Evolutionary conservation across 1,140 invertebrate species (phyloP), one percentile per base, ranked within the genome.

Genomic region (Drosophila kanapiae): DNA sequence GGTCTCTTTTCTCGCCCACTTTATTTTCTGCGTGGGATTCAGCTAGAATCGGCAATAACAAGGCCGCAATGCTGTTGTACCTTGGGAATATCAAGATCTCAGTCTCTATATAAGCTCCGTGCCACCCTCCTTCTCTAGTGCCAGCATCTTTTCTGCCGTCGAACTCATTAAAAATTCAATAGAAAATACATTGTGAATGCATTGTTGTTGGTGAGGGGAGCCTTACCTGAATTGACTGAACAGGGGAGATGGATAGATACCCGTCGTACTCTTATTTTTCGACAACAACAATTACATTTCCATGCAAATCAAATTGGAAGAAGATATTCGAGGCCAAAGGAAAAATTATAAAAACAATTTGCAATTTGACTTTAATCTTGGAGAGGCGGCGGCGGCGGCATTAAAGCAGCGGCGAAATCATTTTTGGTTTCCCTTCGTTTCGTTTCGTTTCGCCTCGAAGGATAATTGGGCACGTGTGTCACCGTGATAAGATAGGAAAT

Each of bases 111-210:
- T 43, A 35, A 69, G 62, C 63, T 43, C 23, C n/a, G 29, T 18
- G n/a, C n/a, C n/a, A n/a, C n/a, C 35, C 14, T 23, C 59, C 6
- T 11, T 29, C 14, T 11, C n/a, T 16, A 3, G 5, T 23, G 5
- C 18, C 45, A 33, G 51, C 37, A 14, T 33, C 45, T 23, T n/a
- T 31, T 56, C 18, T 37, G 35, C 48, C 48, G 53, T 45, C 54
- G 68, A 75, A 64, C 86, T 90, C 86, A 91, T 90, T 90, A 82
- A 85, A 90, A 90, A 90, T 90, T 91, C 85, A 91, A 91, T 90
- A 85, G 82, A 68, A 90, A 84, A 84, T 78, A 83, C 80, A 84
- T 88, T 88, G 76, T 33, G 63, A 74, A 64, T 57, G 75, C 61
- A 69, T 47, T 77, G 64, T 49, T 81, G 56, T 68, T 79, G 51